Evolutionary conservation across 2,888 invertebrate genomes (phyloP).

Genomic region (Amiota minor): DNA sequence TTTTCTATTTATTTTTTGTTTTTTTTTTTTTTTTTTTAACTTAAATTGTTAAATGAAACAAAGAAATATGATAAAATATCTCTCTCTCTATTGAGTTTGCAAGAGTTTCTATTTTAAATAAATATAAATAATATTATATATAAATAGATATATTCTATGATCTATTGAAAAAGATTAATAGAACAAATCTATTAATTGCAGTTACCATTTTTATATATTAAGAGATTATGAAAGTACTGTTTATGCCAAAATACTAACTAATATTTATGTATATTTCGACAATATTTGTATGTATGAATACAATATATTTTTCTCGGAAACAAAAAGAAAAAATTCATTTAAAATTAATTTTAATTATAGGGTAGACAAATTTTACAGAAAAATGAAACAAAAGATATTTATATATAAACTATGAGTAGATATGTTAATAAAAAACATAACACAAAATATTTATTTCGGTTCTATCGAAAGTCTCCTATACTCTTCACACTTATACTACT

Average conservation of each 20-base stretch:
- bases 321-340: conserved; percentile 29
- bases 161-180: too few species aligned
- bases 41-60: conserved; percentile 8
- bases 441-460: too few species aligned
- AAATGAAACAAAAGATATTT: conserved; percentile 24
- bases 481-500: too few species aligned
- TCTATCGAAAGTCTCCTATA: too few species aligned
- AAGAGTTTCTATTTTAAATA: conserved; percentile 66
- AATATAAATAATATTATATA: conserved; percentile 32
- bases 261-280: conserved; percentile 16
- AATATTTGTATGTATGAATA: conserved; percentile 16
- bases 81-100: conserved; percentile 59
- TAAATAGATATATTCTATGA: background rate
- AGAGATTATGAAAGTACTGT: background rate
- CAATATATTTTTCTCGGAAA: conserved; percentile 5
- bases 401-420: conserved; percentile 36
- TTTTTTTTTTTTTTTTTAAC: conserved; percentile 32
- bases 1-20: too few species aligned
- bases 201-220: conserved; percentile 2
- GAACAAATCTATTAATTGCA: too few species aligned
- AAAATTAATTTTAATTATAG: conserved; percentile 44
- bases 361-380: conserved; percentile 58
- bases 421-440: too few species aligned
- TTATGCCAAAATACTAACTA: conserved; percentile 25
- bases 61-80: conserved; percentile 20